phyloP scores from a whole-genome alignment of 2,888 invertebrate species.

The Dryocosmus kuriphilus region DNA sequence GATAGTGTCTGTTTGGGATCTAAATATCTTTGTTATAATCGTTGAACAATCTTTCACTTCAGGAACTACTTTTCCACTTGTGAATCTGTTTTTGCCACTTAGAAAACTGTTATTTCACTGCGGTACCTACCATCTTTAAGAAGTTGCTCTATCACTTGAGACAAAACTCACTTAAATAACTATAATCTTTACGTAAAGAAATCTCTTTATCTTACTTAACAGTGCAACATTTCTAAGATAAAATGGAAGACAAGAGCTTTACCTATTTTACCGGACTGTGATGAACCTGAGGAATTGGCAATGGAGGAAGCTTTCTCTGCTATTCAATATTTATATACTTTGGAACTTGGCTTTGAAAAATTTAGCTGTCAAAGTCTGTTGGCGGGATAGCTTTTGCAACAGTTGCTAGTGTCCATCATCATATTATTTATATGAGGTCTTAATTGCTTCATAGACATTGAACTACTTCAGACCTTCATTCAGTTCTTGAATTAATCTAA shows the following conservation, averaged over 20 bases:
- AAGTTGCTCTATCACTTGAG: background rate
- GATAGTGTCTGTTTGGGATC: background rate
- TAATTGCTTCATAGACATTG: constrained; percentile 6
- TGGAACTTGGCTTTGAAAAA: constrained; percentile 7
- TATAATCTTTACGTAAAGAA: background rate
- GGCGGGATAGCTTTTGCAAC: background rate
- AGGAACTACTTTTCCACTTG: background rate
- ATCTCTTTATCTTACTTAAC: background rate
- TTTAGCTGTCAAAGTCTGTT: background rate
- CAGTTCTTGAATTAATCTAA: background rate
- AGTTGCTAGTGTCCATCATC: background rate
- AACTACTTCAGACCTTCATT: background rate
- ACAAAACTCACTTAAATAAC: too few relatives aligned
- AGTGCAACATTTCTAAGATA: background rate
- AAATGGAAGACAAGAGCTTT: background rate
- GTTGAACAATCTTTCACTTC: background rate
- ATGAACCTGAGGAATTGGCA: constrained; percentile 22
- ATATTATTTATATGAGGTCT: background rate
- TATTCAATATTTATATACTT: background rate
- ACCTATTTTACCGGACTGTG: background rate
- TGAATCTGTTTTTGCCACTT: background rate
- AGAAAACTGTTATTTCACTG: background rate
- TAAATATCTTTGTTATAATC: background rate
- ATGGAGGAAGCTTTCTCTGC: background rate
- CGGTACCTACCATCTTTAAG: background rate